Conservation (phyloP, 1,140 invertebrate genomes). For the Neodiprion virginianus region DNA sequence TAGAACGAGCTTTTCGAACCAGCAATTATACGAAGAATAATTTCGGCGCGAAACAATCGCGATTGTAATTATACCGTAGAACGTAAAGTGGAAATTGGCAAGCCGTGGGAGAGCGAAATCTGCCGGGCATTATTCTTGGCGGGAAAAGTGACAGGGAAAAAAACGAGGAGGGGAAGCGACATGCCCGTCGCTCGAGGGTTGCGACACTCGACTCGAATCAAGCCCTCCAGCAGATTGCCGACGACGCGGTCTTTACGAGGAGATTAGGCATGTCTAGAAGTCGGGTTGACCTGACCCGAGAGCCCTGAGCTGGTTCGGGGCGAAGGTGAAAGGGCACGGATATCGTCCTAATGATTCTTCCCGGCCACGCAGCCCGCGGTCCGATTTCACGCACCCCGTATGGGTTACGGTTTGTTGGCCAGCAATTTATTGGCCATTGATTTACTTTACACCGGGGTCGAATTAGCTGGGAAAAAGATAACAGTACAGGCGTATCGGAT, state of each 20-base stretch:
- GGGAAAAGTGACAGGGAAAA: neutral
- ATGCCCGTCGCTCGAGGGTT: neutral
- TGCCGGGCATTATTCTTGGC: neutral
- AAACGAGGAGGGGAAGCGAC: neutral
- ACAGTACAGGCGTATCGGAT: too few species aligned
- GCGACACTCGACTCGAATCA: neutral
- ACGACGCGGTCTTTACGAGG: neutral
- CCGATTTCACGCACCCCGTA: too few species aligned
- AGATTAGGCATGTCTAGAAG: conserved; percentile 5
- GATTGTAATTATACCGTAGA: too few species aligned
- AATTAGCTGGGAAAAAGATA: neutral
- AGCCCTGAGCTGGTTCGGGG: neutral
- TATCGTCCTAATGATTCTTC: neutral
- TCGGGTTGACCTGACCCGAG: neutral
- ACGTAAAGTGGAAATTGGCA: too few species aligned
- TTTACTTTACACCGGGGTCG: neutral
- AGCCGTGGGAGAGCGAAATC: too few species aligned
- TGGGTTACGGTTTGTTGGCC: too few species aligned
- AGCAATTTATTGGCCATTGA: too few species aligned
- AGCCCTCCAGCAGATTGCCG: neutral
- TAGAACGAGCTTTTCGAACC: too few species aligned
- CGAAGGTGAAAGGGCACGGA: neutral
- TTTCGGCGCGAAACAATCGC: too few species aligned
- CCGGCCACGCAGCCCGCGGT: too few species aligned
- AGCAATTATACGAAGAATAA: too few species aligned